Conservation (phyloP, 2,797 vertebrate species). For the Eulemur albifrons region DNA sequence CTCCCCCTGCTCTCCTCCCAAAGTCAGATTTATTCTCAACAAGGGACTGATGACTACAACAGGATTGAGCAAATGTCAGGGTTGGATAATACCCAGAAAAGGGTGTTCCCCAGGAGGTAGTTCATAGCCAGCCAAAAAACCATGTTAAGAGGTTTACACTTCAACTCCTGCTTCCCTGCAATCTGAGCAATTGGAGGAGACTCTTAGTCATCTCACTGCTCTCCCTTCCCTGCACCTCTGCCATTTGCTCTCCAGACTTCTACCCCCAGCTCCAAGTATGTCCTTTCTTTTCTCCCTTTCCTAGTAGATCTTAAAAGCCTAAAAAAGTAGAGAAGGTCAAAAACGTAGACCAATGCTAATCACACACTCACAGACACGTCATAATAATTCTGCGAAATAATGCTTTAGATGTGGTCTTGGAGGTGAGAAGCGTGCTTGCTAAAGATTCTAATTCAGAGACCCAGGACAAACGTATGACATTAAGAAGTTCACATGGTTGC, state of each 20-base stretch:
- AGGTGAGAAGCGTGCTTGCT: not conserved
- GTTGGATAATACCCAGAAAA: not conserved
- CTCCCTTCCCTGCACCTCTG: not conserved
- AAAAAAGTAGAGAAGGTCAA: not conserved
- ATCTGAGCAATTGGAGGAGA: not conserved
- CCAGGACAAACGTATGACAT: not conserved
- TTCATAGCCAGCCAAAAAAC: not conserved
- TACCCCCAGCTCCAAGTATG: not conserved
- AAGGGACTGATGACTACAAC: not conserved
- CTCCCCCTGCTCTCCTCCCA: not conserved
- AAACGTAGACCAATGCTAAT: not conserved
- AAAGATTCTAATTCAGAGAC: slow-evolving; percentile 66
- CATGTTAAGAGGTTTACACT: not conserved
- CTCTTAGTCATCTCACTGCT: not conserved
- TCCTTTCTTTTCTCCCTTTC: slow-evolving; percentile 2
- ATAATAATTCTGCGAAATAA: slow-evolving; percentile 34
- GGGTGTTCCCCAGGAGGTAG: not conserved
- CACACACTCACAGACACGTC: slow-evolving; percentile 4
- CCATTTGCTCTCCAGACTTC: not conserved
- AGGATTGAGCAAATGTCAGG: not conserved
- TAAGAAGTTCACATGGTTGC: slow-evolving; percentile 27
- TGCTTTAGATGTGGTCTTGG: not conserved
- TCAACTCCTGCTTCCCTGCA: not conserved
- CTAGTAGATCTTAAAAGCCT: slow-evolving; percentile 17
- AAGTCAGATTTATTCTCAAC: not conserved